Conservation (phyloP, 2,888 invertebrate genomes). For the Hemistola chrysoprasaria region DNA sequence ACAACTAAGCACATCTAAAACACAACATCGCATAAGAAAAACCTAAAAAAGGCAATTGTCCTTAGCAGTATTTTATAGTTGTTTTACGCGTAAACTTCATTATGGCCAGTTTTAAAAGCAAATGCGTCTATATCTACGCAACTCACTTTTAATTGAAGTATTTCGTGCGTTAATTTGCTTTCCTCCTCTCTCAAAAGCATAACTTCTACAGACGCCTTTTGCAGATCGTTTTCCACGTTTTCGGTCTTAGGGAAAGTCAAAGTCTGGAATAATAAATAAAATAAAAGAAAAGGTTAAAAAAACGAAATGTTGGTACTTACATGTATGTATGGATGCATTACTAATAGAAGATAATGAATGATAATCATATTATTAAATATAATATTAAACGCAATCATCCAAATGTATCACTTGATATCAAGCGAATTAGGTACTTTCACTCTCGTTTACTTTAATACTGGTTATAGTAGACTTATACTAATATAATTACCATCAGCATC, state of each 20-base stretch:
- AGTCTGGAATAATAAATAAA: constrained; percentile 53
- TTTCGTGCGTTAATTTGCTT: constrained; percentile 91
- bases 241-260: constrained; percentile 63
- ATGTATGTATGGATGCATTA: constrained; percentile 10
- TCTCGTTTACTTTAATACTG: no score
- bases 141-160: constrained; percentile 90
- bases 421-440: no score
- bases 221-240: constrained; percentile 74
- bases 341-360: constrained; percentile 19
- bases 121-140: constrained; percentile 24
- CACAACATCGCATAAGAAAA: constrained; percentile 3
- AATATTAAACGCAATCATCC: constrained; percentile 50
- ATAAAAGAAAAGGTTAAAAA: constrained; percentile 19
- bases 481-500: no score
- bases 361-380: constrained; percentile 36
- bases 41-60: not conserved
- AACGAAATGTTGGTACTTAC: not conserved
- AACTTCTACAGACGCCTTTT: constrained; percentile 88
- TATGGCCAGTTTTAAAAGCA: constrained; percentile 2
- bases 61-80: constrained; percentile 3
- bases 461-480: no score
- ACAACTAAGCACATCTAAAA: no score
- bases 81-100: constrained; percentile 3
- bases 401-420: no score
- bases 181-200: constrained; percentile 90